A percentile compares a stretch with the other conserved stretches of the same genome.
phyloP scores from a whole-genome alignment of 2,888 invertebrate genomes.

The Apantesis nais region DNA sequence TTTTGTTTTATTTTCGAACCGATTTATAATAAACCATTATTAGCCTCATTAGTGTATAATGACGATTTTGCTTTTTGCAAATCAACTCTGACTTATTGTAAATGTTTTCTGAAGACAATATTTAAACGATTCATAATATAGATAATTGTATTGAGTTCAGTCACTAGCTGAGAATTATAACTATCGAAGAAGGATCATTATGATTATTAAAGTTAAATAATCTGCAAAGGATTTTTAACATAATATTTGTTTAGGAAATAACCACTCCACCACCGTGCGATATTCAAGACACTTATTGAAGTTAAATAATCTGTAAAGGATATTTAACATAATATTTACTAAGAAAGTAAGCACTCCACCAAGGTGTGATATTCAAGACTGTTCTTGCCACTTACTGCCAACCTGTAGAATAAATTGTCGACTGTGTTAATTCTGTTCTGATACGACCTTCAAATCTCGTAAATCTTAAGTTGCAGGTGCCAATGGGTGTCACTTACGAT shows the following conservation, averaged over 20 bases:
- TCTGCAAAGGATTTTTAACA: no score
- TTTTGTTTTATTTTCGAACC: neutral
- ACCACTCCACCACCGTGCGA: no score
- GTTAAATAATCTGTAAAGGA: neutral
- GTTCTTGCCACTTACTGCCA: neutral
- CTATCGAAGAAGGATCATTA: neutral
- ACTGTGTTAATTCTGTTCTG: neutral
- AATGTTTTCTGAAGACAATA: neutral
- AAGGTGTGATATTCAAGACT: neutral
- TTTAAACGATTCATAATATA: neutral
- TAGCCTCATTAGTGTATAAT: neutral
- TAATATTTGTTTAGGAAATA: no score
- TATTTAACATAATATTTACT: neutral
- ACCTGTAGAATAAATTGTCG: neutral
- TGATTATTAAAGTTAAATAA: no score
- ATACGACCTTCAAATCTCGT: neutral
- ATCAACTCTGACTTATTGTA: no score
- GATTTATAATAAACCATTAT: neutral
- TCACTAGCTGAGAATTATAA: neutral
- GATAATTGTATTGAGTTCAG: neutral
- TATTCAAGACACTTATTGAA: no score
- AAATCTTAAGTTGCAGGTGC: neutral
- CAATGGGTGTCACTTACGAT: neutral
- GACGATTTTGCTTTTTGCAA: no score
- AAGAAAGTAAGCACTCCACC: neutral